phyloP scores from a whole-genome alignment of 2,888 invertebrate genomes.

The Auanema freiburgensis region DNA sequence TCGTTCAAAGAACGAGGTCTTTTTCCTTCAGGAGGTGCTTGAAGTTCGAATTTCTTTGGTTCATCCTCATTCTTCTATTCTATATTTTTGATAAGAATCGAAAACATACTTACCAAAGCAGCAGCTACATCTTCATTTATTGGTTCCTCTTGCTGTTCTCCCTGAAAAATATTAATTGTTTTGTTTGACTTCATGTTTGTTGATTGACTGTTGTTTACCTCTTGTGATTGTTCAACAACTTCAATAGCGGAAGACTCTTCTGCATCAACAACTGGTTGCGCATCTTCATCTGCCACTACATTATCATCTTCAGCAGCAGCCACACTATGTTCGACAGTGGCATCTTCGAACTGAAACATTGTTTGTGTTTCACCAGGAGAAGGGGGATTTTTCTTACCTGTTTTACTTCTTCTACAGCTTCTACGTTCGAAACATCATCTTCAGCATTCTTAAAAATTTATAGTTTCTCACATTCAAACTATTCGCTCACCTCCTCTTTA shows the following conservation, averaged over 20 bases:
- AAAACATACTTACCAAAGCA: neutral
- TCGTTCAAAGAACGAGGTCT: slow-evolving; percentile 61
- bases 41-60: slow-evolving; percentile 56
- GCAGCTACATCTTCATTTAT: neutral
- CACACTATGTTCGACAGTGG: slow-evolving; percentile 1
- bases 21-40: slow-evolving; percentile 60
- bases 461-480: neutral
- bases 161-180: no score
- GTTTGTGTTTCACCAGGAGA: neutral
- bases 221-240: no score
- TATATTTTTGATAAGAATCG: neutral
- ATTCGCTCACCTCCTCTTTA: neutral
- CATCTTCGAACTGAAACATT: neutral
- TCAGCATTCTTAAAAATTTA: no score
- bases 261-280: slow-evolving; percentile 24
- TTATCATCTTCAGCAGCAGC: slow-evolving; percentile 14
- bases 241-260: no score
- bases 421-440: neutral
- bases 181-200: no score
- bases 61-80: slow-evolving; percentile 22
- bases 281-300: slow-evolving; percentile 14
- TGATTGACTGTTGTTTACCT: no score
- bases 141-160: no score
- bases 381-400: neutral
- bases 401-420: slow-evolving; percentile 12